Percentiles rank a stretch among this genome's conserved stretches.
Evolutionary conservation across 1,140 invertebrate genomes (phyloP).

Genomic region (Formica exsecta): DNA sequence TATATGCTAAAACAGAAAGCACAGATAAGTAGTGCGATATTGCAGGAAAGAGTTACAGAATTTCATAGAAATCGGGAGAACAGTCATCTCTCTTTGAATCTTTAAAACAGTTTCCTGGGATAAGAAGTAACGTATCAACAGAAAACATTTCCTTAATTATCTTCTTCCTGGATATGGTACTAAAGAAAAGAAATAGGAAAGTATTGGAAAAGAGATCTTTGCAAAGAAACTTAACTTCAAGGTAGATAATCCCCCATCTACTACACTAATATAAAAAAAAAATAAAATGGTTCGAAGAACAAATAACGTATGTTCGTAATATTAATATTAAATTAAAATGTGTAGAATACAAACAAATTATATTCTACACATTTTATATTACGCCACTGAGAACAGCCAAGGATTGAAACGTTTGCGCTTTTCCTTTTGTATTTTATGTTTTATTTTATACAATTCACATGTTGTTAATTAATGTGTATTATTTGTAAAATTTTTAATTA

Average conservation of each 20-base stretch:
- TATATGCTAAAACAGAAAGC: constrained; percentile 13
- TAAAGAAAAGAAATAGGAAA: constrained; percentile 30
- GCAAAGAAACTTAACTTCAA: constrained; percentile 32
- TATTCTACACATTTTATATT: no score
- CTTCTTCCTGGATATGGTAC: neutral
- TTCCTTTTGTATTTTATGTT: no score
- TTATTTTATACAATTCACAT: no score
- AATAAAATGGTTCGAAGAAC: no score
- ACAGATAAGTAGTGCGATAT: neutral
- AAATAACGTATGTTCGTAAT: no score
- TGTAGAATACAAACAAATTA: no score
- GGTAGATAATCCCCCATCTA: constrained; percentile 7
- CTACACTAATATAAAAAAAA: constrained; percentile 6
- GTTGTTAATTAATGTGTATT: no score
- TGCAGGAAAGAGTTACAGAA: constrained; percentile 27
- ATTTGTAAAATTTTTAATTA: no score
- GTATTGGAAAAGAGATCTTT: constrained; percentile 27
- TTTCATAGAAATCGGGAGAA: neutral
- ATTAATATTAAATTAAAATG: no score
- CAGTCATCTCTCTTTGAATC: constrained; percentile 23
- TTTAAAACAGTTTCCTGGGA: constrained; percentile 30
- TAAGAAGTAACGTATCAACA: constrained; percentile 34
- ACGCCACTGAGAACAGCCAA: no score
- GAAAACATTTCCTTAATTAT: constrained; percentile 45
- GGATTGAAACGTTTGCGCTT: no score